Evolutionary conservation across 2,888 invertebrate species (phyloP).

Genomic region (Apodemia duryi): DNA sequence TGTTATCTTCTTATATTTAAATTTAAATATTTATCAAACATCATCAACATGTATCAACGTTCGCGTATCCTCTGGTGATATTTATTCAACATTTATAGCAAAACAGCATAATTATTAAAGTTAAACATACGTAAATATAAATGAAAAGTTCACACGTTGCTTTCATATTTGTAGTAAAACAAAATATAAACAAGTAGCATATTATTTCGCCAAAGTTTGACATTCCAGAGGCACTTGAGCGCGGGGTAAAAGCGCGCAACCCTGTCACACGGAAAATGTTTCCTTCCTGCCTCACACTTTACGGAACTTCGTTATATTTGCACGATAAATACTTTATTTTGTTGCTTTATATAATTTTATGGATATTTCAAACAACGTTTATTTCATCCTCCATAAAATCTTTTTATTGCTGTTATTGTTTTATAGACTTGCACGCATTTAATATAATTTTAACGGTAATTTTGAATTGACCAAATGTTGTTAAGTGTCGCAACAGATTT

Average conservation of each 20-base stretch:
- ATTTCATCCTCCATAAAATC: slow-evolving; percentile 4
- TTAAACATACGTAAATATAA: no score
- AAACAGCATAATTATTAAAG: no score
- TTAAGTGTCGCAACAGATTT: background rate
- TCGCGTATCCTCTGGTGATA: no score
- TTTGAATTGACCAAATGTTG: background rate
- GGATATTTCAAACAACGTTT: slow-evolving; percentile 12
- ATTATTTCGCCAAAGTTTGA: background rate
- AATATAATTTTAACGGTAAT: background rate
- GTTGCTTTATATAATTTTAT: slow-evolving; percentile 9
- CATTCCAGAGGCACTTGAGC: background rate
- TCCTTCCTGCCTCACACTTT: slow-evolving; percentile 23
- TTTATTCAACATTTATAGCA: no score
- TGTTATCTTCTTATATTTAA: no score
- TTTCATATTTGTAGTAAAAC: background rate
- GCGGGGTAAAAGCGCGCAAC: background rate
- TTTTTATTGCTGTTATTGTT: slow-evolving; percentile 9
- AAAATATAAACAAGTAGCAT: background rate
- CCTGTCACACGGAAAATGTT: slow-evolving; percentile 20
- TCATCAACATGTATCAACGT: no score
- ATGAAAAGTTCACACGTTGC: no score
- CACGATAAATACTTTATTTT: slow-evolving; percentile 16
- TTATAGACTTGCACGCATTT: slow-evolving; percentile 2
- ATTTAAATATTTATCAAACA: no score
- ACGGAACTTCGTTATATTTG: slow-evolving; percentile 22